Evolutionary conservation across 1,140 invertebrate genomes (phyloP), one percentile per base, ranked within the genome.

Genomic region (Amyelois transitella): DNA sequence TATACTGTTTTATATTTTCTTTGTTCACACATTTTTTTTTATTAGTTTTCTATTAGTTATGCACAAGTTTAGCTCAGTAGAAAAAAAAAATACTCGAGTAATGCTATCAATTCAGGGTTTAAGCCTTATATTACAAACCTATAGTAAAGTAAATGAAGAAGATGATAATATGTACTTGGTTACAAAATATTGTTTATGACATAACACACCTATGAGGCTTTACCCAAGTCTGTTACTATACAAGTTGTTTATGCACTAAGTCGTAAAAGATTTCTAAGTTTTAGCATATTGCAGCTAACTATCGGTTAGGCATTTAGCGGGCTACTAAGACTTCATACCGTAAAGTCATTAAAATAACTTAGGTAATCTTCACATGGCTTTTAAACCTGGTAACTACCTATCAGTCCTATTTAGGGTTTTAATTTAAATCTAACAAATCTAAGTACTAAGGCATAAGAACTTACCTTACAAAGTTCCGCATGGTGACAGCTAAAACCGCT

Each of bases 391-490:
- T 62, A n/a, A n/a, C n/a, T n/a, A n/a, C n/a, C n/a, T n/a, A n/a
- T n/a, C n/a, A n/a, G n/a, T n/a, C n/a, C n/a, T 49, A 60, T n/a
- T n/a, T n/a, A 60, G 53, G 57, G 43, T 38, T n/a, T 14, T 8
- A 38, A 38, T 58, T 53, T 22, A 14, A 61, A 49, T 32, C 18
- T 51, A 49, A 59, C 47, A 28, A 62, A 22, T 50, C 17, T 45
- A 44, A 25, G 50, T 54, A 66, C n/a, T 2, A 14, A 38, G 17
- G 6, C 32, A 38, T 14, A 32, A 32, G n/a, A 38, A 74, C 77
- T 78, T 64, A 85, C 81, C 81, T 61, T 72, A 83, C 57, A 48
- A 78, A 56, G 71, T 81, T 81, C 74, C 80, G 77, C 81, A 85
- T 85, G 53, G 68, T 72, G 74, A 67, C 52, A 45, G 62, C 60